phyloP scores from a whole-genome alignment of 2,888 invertebrate species.

The Nemapogon koenigi region DNA sequence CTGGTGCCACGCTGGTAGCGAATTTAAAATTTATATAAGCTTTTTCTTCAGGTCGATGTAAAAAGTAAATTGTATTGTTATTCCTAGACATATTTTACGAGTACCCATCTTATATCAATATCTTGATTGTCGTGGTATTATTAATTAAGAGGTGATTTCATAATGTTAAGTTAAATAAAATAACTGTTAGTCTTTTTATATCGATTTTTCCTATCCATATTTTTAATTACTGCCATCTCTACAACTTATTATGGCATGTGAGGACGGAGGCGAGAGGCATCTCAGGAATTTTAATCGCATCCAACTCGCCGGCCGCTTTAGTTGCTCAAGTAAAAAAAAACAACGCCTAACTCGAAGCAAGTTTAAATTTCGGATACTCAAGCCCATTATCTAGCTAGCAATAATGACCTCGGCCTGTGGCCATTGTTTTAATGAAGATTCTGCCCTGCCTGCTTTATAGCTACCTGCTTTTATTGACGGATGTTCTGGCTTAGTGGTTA shows the following conservation, averaged over 20 bases:
- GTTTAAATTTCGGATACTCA: conserved; percentile 42
- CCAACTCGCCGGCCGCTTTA: conserved; percentile 33
- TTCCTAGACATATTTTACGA: no score
- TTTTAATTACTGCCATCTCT: conserved; percentile 26
- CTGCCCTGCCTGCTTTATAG: neutral
- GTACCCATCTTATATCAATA: no score
- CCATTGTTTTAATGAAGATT: conserved; percentile 15
- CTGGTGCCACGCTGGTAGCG: no score
- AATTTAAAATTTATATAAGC: no score
- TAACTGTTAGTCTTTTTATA: no score
- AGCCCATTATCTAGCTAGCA: conserved; percentile 32
- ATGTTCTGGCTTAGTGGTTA: no score
- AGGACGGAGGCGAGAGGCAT: conserved; percentile 54
- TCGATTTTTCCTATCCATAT: neutral
- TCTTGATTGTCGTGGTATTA: no score
- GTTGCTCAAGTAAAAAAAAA: conserved; percentile 33
- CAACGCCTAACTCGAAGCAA: conserved; percentile 31
- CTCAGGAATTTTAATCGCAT: conserved; percentile 61
- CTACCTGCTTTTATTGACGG: neutral
- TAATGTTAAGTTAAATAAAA: no score
- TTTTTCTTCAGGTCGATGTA: no score
- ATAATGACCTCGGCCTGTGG: conserved; percentile 11
- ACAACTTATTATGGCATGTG: conserved; percentile 28
- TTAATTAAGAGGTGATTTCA: no score
- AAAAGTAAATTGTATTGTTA: no score